A percentile compares a stretch with the other conserved stretches of the same genome.
Evolutionary conservation across 1,140 invertebrate genomes (phyloP).

Genomic region (Oscheius sp.): DNA sequence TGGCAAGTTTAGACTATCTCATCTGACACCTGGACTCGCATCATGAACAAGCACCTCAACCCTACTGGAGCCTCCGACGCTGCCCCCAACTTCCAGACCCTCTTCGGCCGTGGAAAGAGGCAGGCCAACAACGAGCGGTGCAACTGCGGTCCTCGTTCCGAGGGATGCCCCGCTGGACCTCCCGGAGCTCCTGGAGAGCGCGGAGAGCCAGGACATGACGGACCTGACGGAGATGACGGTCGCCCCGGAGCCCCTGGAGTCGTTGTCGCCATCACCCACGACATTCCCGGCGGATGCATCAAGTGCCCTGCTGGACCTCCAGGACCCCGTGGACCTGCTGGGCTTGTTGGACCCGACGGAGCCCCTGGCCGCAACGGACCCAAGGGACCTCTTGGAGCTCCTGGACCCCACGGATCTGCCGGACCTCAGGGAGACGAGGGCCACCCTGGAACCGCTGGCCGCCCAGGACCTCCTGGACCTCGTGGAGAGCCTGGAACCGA

Average conservation of each 20-base stretch:
- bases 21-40: conserved; percentile 27
- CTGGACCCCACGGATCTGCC: no score
- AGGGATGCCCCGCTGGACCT: conserved; percentile 36
- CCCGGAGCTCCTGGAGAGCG: conserved; percentile 39
- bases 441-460: conserved; percentile 24
- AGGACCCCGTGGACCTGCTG: conserved; percentile 30
- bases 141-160: conserved; percentile 32
- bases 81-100: conserved; percentile 28
- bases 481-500: conserved; percentile 36
- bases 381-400: conserved; percentile 26
- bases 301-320: conserved; percentile 35
- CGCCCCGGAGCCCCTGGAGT: conserved; percentile 36
- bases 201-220: conserved; percentile 26
- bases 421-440: conserved; percentile 32
- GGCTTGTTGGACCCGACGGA: no score
- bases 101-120: conserved; percentile 29
- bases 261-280: conserved; percentile 26
- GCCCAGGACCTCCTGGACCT: conserved; percentile 29
- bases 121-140: conserved; percentile 21
- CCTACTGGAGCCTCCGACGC: conserved; percentile 22
- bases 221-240: conserved; percentile 34
- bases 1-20: conserved; percentile 12
- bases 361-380: conserved; percentile 26
- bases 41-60: conserved; percentile 31
- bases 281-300: conserved; percentile 32